Evolutionary conservation across 2,113 vertebrate genomes (phyloP).

Genomic region (Grallaria varia): DNA sequence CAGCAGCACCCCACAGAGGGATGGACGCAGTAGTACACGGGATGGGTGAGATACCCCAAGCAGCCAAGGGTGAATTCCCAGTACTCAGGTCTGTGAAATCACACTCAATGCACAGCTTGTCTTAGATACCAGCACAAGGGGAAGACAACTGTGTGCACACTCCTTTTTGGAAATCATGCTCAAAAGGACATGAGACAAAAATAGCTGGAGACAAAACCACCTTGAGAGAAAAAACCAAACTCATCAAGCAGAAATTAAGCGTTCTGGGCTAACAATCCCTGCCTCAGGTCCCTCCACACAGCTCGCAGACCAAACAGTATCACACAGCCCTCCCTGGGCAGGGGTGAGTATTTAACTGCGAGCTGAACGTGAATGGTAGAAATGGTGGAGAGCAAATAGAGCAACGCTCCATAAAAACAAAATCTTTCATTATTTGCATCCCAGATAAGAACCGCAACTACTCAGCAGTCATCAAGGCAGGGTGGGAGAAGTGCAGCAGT

Average conservation of each 20-base stretch:
- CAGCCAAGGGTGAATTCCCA: neutral
- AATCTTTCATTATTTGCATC: neutral
- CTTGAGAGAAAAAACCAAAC: neutral
- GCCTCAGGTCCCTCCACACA: neutral
- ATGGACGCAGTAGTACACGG: neutral
- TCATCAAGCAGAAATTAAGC: neutral
- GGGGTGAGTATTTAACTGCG: neutral
- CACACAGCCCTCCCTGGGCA: neutral
- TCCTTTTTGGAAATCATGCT: neutral
- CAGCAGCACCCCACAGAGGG: constrained; percentile 49
- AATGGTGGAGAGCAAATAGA: neutral
- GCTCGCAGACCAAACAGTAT: neutral
- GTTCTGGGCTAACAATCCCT: neutral
- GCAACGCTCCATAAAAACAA: neutral
- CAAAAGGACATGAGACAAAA: neutral
- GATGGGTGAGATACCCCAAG: neutral
- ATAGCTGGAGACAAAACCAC: neutral
- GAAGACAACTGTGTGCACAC: neutral
- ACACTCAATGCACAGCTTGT: neutral
- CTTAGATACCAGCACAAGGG: neutral
- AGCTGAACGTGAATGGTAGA: neutral
- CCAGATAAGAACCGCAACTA: neutral
- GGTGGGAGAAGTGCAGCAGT: neutral
- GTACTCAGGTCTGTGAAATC: neutral
- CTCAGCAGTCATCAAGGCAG: neutral